phyloP scores from a whole-genome alignment of 92 coral and sea anemone genomes.

The Zoanthus sansibaricus region DNA sequence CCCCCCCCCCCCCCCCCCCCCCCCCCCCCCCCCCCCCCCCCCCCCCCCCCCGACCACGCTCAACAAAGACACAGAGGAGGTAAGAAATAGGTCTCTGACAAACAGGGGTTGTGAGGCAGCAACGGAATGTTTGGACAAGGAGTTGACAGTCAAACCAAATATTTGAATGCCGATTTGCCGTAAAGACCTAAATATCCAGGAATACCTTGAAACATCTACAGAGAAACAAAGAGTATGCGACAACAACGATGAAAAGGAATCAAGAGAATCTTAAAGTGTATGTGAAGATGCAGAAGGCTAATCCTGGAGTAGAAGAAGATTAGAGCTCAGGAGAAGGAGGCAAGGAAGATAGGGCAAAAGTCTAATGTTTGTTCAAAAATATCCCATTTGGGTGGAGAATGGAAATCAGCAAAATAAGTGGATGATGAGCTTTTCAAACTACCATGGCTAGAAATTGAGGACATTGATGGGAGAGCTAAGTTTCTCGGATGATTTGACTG shows the following conservation, averaged over 20 bases:
- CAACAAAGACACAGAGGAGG: background rate
- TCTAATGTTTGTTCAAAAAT: conserved; percentile 8
- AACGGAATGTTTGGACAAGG: conserved; percentile 28
- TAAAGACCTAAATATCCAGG: conserved; percentile 19
- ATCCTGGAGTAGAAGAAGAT: conserved; percentile 21
- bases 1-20: no score
- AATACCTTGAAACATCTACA: conserved; percentile 9
- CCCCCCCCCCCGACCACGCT: no score
- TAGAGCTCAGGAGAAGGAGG: conserved; percentile 31
- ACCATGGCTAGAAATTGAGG: background rate
- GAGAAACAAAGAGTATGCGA: conserved; percentile 30
- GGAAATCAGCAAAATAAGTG: background rate
- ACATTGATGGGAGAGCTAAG: no score
- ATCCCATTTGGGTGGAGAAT: conserved; percentile 18
- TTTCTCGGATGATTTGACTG: no score
- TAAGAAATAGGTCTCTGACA: conserved; percentile 26
- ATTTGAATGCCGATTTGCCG: conserved; percentile 27
- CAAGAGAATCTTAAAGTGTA: conserved; percentile 16
- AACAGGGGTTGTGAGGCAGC: conserved; percentile 41
- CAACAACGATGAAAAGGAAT: conserved; percentile 22
- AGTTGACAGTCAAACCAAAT: conserved; percentile 5
- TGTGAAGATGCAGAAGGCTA: conserved; percentile 20
- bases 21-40: no score
- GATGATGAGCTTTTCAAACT: conserved; percentile 18
- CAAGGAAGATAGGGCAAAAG: conserved; percentile 36